Base-by-base conservation (phyloP, 2,888 invertebrate species). In the Eutolmus rufibarbis region DNA sequence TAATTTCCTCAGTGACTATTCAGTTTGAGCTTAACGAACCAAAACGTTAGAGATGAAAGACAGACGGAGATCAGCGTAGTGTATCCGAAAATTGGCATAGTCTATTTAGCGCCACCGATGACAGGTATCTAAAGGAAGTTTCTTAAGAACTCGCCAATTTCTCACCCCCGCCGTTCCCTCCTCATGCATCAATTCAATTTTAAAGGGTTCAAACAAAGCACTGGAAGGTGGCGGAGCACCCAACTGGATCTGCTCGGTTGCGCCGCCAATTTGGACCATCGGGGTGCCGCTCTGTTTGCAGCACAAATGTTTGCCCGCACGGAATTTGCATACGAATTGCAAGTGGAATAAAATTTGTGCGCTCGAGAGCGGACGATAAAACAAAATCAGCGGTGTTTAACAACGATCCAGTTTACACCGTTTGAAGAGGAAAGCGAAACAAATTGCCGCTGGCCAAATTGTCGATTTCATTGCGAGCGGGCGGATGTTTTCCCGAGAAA, bases 281-380 rank as follows among this genome's bases (percentile, higher is more conserved):
- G 66, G 31, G 37, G 12, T 82, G 57, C 57, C 34, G 31, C 19
- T 82, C 57, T 82, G 82, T 82, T 82, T 82, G 57, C 66, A 57
- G 19, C 34, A 56, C 82, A 82, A 82, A 82, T 66, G 66, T 82
- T 82, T 82, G 19, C 57, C 51, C 82, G 57, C 56, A 82, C 82
- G 31, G 19, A 82, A 82, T 82, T 82, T 82, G 57, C 82, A 82
- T 66, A 82, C 82, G 82, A 82, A 82, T 82, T 82, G 82, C 57
- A 82, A 82, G 57, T 34, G 16, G 51, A 66, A 82, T 82, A 82
- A 82, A 82, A 82, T 82, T 82, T 82, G 82, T 5, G 51, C 66
- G 82, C 57, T 37, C 57, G 57, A 82, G 57, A 82, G 16, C 7
- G 14, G 82, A 40, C 19, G 82, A 82, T 82, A 23, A 82, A 82